Percentiles rank a stretch among this genome's conserved stretches.
These are phyloP conservation scores for Gymnoscelis rufifasciata DNA, from an alignment of 2,888 invertebrate species.

Conservation along the genomic window DNA sequence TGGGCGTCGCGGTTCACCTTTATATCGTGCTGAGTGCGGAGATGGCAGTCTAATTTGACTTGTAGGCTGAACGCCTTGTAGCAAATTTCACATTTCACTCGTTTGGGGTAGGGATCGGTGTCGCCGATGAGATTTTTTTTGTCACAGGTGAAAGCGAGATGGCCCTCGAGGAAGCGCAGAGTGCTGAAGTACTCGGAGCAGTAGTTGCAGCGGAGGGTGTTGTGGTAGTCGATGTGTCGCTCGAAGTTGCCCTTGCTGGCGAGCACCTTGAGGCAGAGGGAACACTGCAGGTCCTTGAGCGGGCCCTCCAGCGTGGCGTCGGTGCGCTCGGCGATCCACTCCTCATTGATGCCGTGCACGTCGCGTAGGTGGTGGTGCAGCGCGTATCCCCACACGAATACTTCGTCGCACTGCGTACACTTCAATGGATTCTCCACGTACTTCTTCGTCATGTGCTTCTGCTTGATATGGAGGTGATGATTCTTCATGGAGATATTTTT, in stretches of 20 bases:
- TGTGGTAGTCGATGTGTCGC: conserved; percentile 72
- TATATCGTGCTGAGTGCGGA: conserved; percentile 61
- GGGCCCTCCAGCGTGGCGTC: conserved; percentile 52
- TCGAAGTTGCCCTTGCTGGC: conserved; percentile 72
- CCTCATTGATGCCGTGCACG: conserved; percentile 59
- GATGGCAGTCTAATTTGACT: conserved; percentile 71
- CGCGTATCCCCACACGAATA: conserved; percentile 61
- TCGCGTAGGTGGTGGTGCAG: conserved; percentile 67
- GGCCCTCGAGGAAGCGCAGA: conserved; percentile 66
- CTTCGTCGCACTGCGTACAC: conserved; percentile 63
- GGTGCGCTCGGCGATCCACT: conserved; percentile 64
- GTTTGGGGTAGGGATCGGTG: conserved; percentile 60
- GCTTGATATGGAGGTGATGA: conserved; percentile 65
- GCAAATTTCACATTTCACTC: conserved; percentile 66
- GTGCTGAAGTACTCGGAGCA: conserved; percentile 70
- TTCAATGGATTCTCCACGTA: conserved; percentile 61
- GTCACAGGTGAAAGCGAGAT: conserved; percentile 64
- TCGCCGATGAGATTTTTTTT: conserved; percentile 67
- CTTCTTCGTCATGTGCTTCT: conserved; percentile 57
- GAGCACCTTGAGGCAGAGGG: conserved; percentile 67
- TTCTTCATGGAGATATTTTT: conserved; percentile 61
- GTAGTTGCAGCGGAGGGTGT: conserved; percentile 70
- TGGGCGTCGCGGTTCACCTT: conserved; percentile 40
- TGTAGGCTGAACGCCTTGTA: conserved; percentile 73
- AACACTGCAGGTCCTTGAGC: conserved; percentile 66